Evolutionary conservation across 2,888 invertebrate species (phyloP), one percentile per base, ranked within the genome.

Genomic region (Drosophila kuntzei): DNA sequence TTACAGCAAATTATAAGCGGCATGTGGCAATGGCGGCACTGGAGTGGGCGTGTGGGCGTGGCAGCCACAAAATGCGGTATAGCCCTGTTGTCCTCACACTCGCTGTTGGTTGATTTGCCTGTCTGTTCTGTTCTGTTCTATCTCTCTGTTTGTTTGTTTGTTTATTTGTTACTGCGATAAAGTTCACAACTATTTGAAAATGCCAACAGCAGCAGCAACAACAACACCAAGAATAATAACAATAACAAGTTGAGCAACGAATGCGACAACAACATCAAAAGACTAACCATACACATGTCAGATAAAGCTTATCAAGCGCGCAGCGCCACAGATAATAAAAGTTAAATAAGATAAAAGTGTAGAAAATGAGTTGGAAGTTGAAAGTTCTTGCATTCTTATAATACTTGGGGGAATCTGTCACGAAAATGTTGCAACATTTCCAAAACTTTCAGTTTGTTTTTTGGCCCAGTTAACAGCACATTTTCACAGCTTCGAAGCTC

Each of bases 161-260:
- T 60, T 41, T 18, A 16, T 41, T 29, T 67, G 76, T 66, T 68
- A 73, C 61, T 75, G 64, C 70, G 71, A 76, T 77, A 83, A 77
- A 82, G 75, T 82, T 87, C 73, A 70, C 69, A 83, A 80, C 85
- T 87, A 87, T 84, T 78, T 75, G 53, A 59, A 78, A 81, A 81
- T 70, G 76, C 72, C 81, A 77, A 54, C 70, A 66, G 54, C 80
- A 69, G 59, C 62, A 64, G 59, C 36, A 63, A 18, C 44, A 58
- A n/a, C 25, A 46, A 18, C 44, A 49, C 39, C 20, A n/a, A 32
- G 12, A n/a, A 32, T 58, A 55, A 9, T 53, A 46, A 34, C 51
- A 62, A 4, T 39, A 75, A 37, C 36, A 69, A 12, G 39, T 51
- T 27, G 32, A 60, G 27, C 41, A 71, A 43, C 58, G 74, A 25